Evolutionary conservation across 2,113 vertebrate genomes (phyloP).

Genomic region (Anhinga rufa): DNA sequence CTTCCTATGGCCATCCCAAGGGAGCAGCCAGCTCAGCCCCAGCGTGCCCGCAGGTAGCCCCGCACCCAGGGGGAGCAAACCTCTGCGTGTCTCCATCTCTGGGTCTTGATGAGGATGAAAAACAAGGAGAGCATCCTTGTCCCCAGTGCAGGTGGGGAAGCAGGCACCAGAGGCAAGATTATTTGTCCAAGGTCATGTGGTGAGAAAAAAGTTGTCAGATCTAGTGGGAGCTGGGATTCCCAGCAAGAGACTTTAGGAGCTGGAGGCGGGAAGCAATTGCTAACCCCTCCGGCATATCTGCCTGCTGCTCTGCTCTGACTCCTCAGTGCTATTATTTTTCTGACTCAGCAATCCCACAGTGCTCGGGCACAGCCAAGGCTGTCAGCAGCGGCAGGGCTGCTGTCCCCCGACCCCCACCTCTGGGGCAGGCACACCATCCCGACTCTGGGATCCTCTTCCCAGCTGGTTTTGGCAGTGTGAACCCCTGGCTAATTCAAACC

Average conservation of each 20-base stretch:
- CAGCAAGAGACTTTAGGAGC: neutral
- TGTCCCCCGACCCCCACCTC: neutral
- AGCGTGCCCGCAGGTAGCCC: rapidly evolving
- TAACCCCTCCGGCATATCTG: neutral
- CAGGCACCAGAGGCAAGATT: neutral
- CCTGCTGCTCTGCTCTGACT: neutral
- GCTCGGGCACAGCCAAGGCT: neutral
- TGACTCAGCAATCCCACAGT: neutral
- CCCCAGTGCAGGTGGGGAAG: rapidly evolving
- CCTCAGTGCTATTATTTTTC: neutral
- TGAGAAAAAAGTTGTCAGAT: neutral
- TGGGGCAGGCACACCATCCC: neutral
- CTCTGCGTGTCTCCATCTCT: neutral
- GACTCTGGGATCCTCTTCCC: neutral
- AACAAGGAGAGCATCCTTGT: neutral
- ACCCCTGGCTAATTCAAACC: neutral
- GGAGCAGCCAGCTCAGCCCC: neutral
- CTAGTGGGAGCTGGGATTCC: neutral
- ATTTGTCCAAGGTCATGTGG: neutral
- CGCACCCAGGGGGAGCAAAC: rapidly evolving
- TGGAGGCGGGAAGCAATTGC: neutral
- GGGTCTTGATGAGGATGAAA: neutral
- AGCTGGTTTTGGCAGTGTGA: neutral
- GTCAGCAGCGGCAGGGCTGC: neutral
- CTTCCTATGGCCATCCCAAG: neutral